Percentiles rank a stretch among this genome's conserved stretches.
phyloP scores from a whole-genome alignment of 2,888 invertebrate genomes.

The Peribatodes rhomboidaria region DNA sequence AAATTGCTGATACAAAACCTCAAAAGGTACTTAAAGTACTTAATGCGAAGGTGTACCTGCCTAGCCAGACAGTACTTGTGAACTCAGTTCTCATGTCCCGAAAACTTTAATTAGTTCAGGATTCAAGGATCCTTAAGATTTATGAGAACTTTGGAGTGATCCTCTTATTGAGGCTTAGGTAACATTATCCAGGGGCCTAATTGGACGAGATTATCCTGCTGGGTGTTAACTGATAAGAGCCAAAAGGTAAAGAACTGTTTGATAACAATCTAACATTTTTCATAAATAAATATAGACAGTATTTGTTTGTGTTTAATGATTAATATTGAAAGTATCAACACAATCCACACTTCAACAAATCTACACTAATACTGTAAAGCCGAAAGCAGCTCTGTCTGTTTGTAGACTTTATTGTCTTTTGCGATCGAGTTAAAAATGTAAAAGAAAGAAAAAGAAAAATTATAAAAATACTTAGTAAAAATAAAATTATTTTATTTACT shows the following conservation, averaged over 20 bases:
- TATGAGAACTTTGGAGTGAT: constrained; percentile 27
- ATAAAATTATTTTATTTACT: too few relatives aligned
- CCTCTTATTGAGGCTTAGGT: constrained; percentile 30
- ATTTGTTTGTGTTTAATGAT: background rate
- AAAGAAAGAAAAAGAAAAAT: too few relatives aligned
- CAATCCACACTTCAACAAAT: too few relatives aligned
- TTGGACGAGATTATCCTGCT: constrained; percentile 17
- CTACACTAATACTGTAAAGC: too few relatives aligned
- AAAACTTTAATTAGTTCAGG: constrained; percentile 32
- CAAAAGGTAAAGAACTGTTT: constrained; percentile 14
- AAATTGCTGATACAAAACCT: too few relatives aligned
- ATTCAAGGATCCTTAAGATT: constrained; percentile 22
- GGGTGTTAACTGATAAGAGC: background rate
- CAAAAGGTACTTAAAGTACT: background rate
- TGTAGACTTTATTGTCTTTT: too few relatives aligned
- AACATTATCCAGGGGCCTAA: constrained; percentile 25
- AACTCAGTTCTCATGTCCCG: constrained; percentile 11
- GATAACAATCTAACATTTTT: background rate
- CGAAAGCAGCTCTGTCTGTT: too few relatives aligned
- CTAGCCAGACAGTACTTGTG: background rate
- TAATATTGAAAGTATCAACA: too few relatives aligned
- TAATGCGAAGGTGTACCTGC: background rate
- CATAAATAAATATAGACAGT: too few relatives aligned
- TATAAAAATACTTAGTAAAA: too few relatives aligned
- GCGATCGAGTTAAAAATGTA: too few relatives aligned